A percentile compares a stretch with the other conserved stretches of the same genome.
Conservation (phyloP, 2,113 vertebrate genomes). For the Otolemur garnettii region DNA sequence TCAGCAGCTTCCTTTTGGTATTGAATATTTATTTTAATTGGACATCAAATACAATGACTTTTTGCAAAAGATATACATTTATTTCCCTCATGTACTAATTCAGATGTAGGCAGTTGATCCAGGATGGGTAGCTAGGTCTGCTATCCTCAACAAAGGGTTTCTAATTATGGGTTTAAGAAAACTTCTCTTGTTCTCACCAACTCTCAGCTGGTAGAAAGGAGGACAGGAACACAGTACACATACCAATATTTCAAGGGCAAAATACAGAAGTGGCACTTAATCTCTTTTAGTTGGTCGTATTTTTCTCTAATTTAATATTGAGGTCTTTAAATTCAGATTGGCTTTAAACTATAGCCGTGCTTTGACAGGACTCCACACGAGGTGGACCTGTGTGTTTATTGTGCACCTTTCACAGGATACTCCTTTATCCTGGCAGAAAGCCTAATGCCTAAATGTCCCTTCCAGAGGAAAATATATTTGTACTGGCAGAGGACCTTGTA, state of each 20-base stretch:
- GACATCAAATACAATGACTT: neutral
- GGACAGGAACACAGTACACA: neutral
- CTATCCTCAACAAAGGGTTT: neutral
- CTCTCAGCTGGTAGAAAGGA: neutral
- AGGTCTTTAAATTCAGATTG: neutral
- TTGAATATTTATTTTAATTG: neutral
- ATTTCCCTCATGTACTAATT: neutral
- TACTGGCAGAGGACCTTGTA: neutral
- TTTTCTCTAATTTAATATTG: neutral
- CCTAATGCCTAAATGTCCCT: neutral
- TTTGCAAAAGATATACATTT: neutral
- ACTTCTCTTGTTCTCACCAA: neutral
- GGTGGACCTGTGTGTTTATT: neutral
- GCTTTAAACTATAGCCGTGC: neutral
- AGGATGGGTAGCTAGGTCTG: too few species aligned
- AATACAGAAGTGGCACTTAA: neutral
- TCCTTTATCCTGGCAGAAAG: neutral
- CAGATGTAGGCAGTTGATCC: neutral
- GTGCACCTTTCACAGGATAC: neutral
- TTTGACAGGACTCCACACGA: neutral
- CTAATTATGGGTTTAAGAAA: neutral
- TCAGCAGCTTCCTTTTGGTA: neutral
- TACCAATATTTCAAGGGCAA: neutral
- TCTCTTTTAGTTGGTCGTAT: neutral
- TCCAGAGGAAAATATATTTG: neutral